Evolutionary conservation across 2,797 vertebrate genomes (phyloP).

Genomic region (Megaceryle alcyon): DNA sequence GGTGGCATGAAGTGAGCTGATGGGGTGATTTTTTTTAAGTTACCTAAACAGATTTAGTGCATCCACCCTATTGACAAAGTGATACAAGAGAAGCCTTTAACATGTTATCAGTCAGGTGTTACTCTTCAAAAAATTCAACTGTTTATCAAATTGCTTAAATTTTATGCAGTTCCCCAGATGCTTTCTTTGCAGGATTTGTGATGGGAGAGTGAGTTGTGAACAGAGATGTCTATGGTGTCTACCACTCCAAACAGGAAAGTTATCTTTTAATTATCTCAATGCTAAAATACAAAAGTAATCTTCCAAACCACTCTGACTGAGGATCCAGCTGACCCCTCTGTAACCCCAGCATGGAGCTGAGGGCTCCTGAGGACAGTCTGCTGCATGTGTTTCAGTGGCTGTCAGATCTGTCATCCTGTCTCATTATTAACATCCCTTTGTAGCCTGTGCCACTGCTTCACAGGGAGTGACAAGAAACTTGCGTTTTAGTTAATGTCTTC

Average conservation of each 20-base stretch:
- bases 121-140: neutral
- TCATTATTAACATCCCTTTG: rapidly evolving
- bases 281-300: neutral
- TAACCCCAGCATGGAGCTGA: neutral
- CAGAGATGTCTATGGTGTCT: neutral
- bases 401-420: neutral
- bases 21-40: neutral
- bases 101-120: slow-evolving; percentile 3
- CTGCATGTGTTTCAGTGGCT: neutral
- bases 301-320: neutral
- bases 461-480: neutral
- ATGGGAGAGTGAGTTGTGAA: neutral
- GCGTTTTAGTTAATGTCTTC: neutral
- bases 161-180: neutral
- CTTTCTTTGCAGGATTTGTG: neutral
- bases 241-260: neutral
- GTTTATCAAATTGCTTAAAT: neutral
- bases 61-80: slow-evolving; percentile 14
- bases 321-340: neutral
- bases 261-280: neutral
- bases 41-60: neutral
- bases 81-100: neutral
- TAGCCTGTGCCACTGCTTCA: neutral
- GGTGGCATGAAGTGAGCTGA: neutral
- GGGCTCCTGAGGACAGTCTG: neutral